Base-by-base conservation (phyloP, 2,797 vertebrate species). In the Telmatherina bonti region DNA sequence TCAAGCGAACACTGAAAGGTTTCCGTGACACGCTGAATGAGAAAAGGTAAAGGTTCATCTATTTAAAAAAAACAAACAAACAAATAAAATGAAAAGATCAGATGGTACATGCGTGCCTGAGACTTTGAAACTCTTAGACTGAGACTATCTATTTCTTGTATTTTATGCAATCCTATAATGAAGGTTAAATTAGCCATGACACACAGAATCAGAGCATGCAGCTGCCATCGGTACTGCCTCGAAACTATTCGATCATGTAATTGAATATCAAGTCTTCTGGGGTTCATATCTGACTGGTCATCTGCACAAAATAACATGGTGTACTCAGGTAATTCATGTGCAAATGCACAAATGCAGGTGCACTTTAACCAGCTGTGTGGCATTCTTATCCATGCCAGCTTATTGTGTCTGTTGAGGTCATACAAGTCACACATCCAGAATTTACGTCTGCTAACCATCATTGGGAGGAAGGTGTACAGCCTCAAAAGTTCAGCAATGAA, bases 181-280 rank as follows among this genome's bases (percentile, higher is more conserved):
- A 49, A 72, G 78, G 78, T 66, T 80, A 87, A 92, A 91, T 89
- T 88, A 86, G 76, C 83, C 86, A 63, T 82, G 85, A 72, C 85
- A 70, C 75, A 16, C 78, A 86, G 74, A 85, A 84, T 86, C 72
- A 53, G 85, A 88, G 62, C 76, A 49, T 72, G 72, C 79, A 78
- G 56, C 45, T 10, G 20, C 81, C 84, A 86, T 90, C 69, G 49
- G 85, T 81, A 88, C 90, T 61, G 71, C 86, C 77, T 90, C 82
- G 75, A 86, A 77, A 86, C 85, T 51, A 78, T 78, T 86, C 80
- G 59, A 67, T 87, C 75, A 68, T 78, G 62, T 89, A 93, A 93
- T 90, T 91, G 84, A 89, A 92, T 84, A 91, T 85, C 84, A 74
- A 79, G 62, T 67, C 83, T 55, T 49, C 62, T n/a, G 52, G 70